A percentile compares a stretch with the other conserved stretches of the same genome.
Conservation (phyloP, 2,797 vertebrate species). For the Anas georgica region DNA sequence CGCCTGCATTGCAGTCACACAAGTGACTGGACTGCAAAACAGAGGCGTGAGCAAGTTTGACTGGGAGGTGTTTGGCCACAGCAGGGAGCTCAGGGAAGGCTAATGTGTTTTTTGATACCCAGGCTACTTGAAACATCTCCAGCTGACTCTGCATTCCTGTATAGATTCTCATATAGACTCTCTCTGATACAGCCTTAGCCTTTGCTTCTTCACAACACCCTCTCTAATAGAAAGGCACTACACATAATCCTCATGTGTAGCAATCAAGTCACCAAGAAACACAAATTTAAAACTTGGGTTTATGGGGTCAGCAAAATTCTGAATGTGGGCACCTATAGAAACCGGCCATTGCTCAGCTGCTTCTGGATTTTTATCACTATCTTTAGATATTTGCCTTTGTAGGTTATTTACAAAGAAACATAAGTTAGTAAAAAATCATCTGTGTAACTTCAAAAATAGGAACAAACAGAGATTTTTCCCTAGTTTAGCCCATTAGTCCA, state of each 20-base stretch:
- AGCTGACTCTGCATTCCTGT: background rate
- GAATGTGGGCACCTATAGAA: background rate
- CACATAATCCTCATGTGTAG: background rate
- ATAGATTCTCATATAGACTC: background rate
- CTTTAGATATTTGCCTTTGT: background rate
- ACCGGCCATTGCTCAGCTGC: background rate
- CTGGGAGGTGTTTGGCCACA: background rate
- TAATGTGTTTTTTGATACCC: background rate
- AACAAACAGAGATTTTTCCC: background rate
- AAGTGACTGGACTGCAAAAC: background rate
- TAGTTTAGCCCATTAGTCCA: background rate
- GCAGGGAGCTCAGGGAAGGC: background rate
- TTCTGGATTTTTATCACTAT: background rate
- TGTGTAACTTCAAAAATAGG: background rate
- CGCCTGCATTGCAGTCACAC: background rate
- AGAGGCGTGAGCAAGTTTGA: background rate
- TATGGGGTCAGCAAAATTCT: background rate
- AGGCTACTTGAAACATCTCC: background rate
- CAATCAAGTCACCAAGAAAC: background rate
- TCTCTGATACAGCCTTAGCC: background rate
- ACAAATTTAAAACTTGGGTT: background rate
- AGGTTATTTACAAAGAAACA: background rate
- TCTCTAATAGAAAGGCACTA: background rate
- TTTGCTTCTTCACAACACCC: background rate
- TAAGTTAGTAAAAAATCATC: background rate